phyloP scores from a whole-genome alignment of 2,888 invertebrate species.

The Ernsta delagoae region DNA sequence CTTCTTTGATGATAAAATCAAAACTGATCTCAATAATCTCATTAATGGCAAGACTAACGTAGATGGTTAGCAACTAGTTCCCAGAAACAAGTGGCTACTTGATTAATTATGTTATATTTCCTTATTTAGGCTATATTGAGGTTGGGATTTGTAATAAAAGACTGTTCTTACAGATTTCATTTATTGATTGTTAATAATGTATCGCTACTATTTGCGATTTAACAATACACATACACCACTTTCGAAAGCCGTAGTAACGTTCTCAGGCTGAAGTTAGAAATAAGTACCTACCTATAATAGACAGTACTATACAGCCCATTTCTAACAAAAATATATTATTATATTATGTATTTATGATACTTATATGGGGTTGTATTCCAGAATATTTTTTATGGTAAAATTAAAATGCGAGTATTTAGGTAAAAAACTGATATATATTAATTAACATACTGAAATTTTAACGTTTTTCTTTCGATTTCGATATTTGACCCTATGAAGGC shows the following conservation, averaged over 20 bases:
- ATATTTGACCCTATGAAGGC: no score
- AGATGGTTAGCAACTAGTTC: no score
- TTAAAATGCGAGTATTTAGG: no score
- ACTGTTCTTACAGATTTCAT: conserved; percentile 42
- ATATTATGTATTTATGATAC: neutral
- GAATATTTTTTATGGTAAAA: conserved; percentile 1
- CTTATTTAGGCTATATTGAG: no score
- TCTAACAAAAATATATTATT: conserved; percentile 5
- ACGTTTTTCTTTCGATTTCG: no score
- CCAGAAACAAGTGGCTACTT: no score
- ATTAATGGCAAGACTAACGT: no score
- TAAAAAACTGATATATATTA: no score
- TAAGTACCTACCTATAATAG: conserved; percentile 37
- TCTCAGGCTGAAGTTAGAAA: conserved; percentile 45
- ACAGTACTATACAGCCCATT: conserved; percentile 59
- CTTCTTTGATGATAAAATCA: no score
- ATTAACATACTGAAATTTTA: no score
- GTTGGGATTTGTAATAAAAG: conserved; percentile 3
- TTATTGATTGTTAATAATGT: conserved; percentile 64
- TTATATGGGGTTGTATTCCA: conserved; percentile 41
- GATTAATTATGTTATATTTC: no score
- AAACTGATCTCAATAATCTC: no score
- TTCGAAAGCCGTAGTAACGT: conserved; percentile 60
- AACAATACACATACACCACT: conserved; percentile 70
- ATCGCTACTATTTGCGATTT: conserved; percentile 67